Base-by-base conservation (phyloP, 2,888 invertebrate species). In the Neoitamus cyanurus region DNA sequence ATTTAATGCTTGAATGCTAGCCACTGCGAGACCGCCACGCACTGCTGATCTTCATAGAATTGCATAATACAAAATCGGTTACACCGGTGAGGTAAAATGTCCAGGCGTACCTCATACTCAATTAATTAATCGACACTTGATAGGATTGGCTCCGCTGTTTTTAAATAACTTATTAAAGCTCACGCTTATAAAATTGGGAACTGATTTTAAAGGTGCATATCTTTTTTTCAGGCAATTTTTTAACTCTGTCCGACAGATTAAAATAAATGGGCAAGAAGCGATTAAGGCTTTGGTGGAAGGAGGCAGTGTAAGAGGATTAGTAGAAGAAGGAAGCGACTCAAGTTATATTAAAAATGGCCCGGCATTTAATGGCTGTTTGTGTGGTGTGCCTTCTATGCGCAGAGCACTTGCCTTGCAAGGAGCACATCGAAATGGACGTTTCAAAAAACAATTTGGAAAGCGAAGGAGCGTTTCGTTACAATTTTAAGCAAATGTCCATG, bases 381-480 rank as follows among this genome's bases (percentile, higher is more conserved):
- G 95, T 96, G 91, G 95, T 96, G 88, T 96, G 96, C 89, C 93
- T 96, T 75, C 92, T 96, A 0, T 96, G 96, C 88, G 95, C 96
- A 1, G 94, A 96, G 11, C 96, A 96, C 88, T 92, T 93, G 46
- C 95, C 95, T 0, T 96, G 96, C 89, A 94, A 94, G 73, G 95
- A 96, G 1, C 96, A 96, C 88, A 92, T 94, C 77, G 93, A 93
- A 31, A 83, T 20, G 48, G 69, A 69, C 86, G 88, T 0, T 86
- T 88, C 0, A 0, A 83, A 34, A 37, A 46, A 48, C 11, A n/a
- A 25, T 31, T 11, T 73, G 28, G 70, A 83, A 68, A 69, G 31
- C 11, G 30, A 30, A 42, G 37, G 42, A 30, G n/a, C 46, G 30
- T 70, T 72, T 37, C 72, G 31, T 3, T 15, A 83, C 9, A 34